These are phyloP conservation scores for Ophion obscuratus DNA, from an alignment of 2,888 invertebrate genomes.

Conservation along the genomic window DNA sequence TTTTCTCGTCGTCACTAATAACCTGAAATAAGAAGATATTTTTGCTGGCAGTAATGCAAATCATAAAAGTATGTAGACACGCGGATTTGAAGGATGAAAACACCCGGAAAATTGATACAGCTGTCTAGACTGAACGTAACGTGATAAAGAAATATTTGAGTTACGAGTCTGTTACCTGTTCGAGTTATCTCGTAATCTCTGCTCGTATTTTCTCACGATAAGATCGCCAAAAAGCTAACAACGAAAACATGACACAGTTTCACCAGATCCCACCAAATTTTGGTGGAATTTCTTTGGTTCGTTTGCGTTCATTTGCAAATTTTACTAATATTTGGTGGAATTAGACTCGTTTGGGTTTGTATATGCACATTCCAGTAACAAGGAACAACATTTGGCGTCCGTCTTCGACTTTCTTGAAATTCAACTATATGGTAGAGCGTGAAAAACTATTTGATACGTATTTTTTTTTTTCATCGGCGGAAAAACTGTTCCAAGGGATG, in stretches of 20 bases:
- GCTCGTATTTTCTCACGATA: neutral
- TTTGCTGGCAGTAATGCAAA: neutral
- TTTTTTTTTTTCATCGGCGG: neutral
- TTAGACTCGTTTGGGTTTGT: too few relatives aligned
- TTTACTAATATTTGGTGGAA: too few relatives aligned
- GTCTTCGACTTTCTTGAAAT: too few relatives aligned
- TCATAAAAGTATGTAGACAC: neutral
- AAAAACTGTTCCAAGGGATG: neutral
- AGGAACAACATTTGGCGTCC: too few relatives aligned
- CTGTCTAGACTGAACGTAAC: neutral
- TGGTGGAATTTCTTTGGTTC: neutral
- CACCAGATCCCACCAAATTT: neutral
- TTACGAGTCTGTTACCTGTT: neutral
- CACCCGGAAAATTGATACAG: neutral
- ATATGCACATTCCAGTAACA: too few relatives aligned
- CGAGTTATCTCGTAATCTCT: neutral
- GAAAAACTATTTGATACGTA: too few relatives aligned
- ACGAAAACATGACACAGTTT: neutral
- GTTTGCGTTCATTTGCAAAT: neutral
- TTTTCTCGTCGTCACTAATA: neutral
- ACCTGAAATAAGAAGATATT: neutral
- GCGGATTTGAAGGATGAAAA: neutral
- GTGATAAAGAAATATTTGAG: neutral
- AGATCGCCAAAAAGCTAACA: neutral
- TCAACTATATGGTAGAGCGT: too few relatives aligned